Evolutionary conservation across 2,797 vertebrate genomes (phyloP).

Genomic region (Hipposideros larvatus): DNA sequence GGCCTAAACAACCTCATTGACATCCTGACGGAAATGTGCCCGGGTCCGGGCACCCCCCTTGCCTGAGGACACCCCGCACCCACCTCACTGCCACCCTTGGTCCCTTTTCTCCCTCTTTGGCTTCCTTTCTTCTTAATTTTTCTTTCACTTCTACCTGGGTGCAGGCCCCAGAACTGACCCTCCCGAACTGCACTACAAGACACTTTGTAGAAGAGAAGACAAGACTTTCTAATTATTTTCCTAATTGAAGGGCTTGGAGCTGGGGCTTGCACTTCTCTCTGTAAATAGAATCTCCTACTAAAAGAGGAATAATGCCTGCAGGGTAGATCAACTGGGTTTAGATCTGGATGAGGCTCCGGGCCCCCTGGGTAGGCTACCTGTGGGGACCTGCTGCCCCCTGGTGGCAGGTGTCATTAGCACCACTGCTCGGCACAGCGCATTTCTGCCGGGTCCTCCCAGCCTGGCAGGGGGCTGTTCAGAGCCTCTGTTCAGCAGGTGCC

Average conservation of each 20-base stretch:
- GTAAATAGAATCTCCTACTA: neutral
- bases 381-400: constrained; percentile 68
- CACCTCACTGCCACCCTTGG: rapidly evolving
- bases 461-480: neutral
- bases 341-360: neutral
- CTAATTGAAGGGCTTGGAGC: neutral
- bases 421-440: rapidly evolving
- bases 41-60: constrained; percentile 80
- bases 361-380: neutral
- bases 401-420: neutral
- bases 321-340: neutral
- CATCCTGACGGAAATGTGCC: constrained; percentile 93
- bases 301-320: neutral
- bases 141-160: constrained; percentile 69
- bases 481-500: neutral
- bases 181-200: constrained; percentile 88
- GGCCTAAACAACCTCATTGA: constrained; percentile 96
- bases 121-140: constrained; percentile 59
- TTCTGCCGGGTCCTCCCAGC: rapidly evolving
- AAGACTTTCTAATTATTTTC: neutral
- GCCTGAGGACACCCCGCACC: constrained; percentile 77
- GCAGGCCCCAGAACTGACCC: constrained; percentile 82
- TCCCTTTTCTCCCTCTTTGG: neutral
- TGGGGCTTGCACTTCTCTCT: neutral
- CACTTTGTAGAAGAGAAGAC: constrained; percentile 78